Base-by-base conservation (phyloP, 37 sponge, comb jelly and placozoan species). In the Geodia barretti region DNA sequence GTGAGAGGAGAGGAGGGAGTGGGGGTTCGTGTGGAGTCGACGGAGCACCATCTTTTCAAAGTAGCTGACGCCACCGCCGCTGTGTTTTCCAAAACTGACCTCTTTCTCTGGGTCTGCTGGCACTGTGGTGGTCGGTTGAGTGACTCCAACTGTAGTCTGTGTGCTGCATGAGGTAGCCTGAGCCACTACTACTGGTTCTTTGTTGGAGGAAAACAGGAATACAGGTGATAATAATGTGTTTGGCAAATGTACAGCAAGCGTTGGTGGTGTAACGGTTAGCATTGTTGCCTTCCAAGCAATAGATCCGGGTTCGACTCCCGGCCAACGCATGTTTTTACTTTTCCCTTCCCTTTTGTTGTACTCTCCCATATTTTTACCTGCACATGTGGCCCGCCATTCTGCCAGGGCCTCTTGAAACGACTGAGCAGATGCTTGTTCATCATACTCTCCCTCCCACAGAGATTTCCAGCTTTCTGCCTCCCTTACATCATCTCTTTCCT, bases 331-430 rank as follows among this genome's bases (percentile, higher is more conserved):
- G 19, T 32, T 68, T 2, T 29, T 21, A 1, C 33, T 68, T 25
- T 28, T 30, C 68, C 33, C 31, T 68, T 30, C 3, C 2, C n/a
- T n/a, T n/a, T n/a, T n/a, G n/a, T n/a, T n/a, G n/a, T n/a, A n/a
- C n/a, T n/a, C n/a, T n/a, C n/a, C n/a, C n/a, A n/a, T n/a, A n/a
- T n/a, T n/a, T n/a, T n/a, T n/a, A n/a, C n/a, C n/a, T n/a, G n/a
- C 59, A 8, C 60, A 63, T n/a, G 77, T 47, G 5, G 47, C 63
- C 40, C 95, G 77, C 95, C 95, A 94, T 32, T 83, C 88, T 26
- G 70, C 34, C 3, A 94, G 82, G 20, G 95, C 95, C 60, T 94
- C 86, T 47, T 84, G 88, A 31, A 94, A 94, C 23, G 88, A 79
- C 32, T 77, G 74, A 20, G 95, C 88, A 71, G 85, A 87, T 19